Conservation (phyloP, 92 coral and sea anemone genomes). For the Palythoa heliodiscus region DNA sequence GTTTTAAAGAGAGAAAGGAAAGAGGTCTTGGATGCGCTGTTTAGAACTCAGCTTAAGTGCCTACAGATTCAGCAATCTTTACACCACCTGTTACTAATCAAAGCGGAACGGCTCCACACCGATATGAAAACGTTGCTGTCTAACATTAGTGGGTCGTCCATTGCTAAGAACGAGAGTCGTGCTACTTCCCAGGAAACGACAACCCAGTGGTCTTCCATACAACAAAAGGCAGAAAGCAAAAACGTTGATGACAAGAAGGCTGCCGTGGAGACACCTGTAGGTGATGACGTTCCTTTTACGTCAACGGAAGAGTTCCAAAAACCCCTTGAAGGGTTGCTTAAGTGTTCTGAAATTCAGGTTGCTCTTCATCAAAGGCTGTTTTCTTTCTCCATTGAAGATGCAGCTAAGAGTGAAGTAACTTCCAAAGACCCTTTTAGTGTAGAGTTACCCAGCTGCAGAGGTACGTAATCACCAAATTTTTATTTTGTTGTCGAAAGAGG, state of each 20-base stretch:
- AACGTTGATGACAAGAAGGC: neutral
- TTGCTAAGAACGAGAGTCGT: neutral
- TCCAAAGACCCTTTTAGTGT: no score
- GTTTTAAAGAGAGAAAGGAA: neutral
- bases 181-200: neutral
- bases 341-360: slow-evolving; percentile 29
- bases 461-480: neutral
- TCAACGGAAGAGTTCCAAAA: slow-evolving; percentile 6
- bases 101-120: neutral
- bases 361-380: slow-evolving; percentile 28
- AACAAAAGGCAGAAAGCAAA: neutral
- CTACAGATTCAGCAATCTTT: slow-evolving; percentile 23
- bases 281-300: neutral
- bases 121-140: neutral
- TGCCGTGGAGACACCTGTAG: neutral
- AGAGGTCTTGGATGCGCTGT: neutral
- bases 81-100: slow-evolving; percentile 4
- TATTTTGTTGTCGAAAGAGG: neutral
- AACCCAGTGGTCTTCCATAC: neutral
- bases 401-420: neutral
- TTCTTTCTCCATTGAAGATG: neutral
- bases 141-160: neutral
- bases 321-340: slow-evolving; percentile 26
- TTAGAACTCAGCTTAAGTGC: slow-evolving; percentile 26
- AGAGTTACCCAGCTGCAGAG: neutral